Conservation (phyloP, 2,888 invertebrate genomes). For the Ennomos erosarius region DNA sequence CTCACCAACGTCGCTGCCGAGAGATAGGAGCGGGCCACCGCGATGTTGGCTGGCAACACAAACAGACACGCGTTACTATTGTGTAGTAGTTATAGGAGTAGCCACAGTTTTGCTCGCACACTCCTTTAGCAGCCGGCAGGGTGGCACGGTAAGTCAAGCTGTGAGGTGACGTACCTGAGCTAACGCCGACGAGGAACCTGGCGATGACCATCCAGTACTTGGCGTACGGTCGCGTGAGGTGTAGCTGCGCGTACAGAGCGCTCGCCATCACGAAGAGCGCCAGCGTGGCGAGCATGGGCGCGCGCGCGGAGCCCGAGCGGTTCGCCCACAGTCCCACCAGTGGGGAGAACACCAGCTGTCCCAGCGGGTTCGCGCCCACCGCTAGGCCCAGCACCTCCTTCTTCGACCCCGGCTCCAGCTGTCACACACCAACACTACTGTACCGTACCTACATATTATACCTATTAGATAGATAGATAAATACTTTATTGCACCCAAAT, state of each 20-base stretch:
- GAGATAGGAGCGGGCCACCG: slow-evolving; percentile 93
- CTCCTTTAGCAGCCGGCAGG: no score
- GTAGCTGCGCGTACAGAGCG: slow-evolving; percentile 90
- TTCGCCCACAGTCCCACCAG: slow-evolving; percentile 94
- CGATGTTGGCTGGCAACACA: slow-evolving; percentile 88
- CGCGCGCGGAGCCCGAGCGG: slow-evolving; percentile 88
- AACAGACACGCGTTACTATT: neutral
- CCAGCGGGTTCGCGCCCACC: slow-evolving; percentile 94
- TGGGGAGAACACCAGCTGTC: slow-evolving; percentile 94
- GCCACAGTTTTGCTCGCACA: no score
- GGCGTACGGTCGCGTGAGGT: slow-evolving; percentile 87
- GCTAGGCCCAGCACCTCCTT: slow-evolving; percentile 94
- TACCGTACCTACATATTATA: no score
- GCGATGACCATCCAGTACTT: slow-evolving; percentile 91
- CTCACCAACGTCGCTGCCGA: slow-evolving; percentile 92
- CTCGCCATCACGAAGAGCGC: slow-evolving; percentile 90
- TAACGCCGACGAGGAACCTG: slow-evolving; percentile 92
- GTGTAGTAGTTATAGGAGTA: neutral
- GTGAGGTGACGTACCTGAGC: slow-evolving; percentile 86
- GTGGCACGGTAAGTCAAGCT: no score
- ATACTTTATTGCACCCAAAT: no score
- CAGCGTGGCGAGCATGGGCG: slow-evolving; percentile 89
- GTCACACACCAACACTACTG: slow-evolving; percentile 43
- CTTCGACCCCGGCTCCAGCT: slow-evolving; percentile 92
- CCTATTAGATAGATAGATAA: no score